Percentiles rank a stretch among this genome's conserved stretches.
Conservation (phyloP, 2,797 vertebrate species). For the Austrolebias charrua region DNA sequence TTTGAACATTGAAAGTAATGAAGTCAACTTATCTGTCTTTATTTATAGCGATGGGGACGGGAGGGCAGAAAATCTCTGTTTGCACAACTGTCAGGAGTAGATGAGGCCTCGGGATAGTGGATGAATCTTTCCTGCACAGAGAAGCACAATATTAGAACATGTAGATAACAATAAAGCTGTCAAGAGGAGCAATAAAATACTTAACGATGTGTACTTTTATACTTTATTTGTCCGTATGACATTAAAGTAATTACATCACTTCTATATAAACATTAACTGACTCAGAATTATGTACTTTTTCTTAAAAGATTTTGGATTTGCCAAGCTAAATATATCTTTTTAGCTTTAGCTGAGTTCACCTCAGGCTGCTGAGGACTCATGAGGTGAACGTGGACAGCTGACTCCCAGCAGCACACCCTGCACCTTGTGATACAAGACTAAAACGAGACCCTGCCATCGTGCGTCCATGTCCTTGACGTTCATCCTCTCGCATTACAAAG, state of each 20-base stretch:
- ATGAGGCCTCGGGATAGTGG: conserved; percentile 3
- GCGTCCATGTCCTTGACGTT: background rate
- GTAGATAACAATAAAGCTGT: background rate
- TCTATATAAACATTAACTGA: background rate
- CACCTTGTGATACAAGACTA: conserved; percentile 53
- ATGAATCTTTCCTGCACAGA: conserved; percentile 7
- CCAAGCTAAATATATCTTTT: background rate
- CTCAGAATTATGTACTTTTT: background rate
- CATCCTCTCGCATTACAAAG: conserved; percentile 46
- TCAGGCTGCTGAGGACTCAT: conserved; percentile 4
- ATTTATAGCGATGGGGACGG: too few relatives aligned
- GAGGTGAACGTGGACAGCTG: conserved; percentile 11
- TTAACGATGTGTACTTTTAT: too few relatives aligned
- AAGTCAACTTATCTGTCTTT: too few relatives aligned
- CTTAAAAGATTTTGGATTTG: too few relatives aligned
- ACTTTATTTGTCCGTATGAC: too few relatives aligned
- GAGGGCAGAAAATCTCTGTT: too few relatives aligned
- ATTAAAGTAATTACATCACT: background rate
- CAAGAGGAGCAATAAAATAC: background rate
- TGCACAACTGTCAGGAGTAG: too few relatives aligned
- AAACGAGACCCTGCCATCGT: conserved; percentile 39
- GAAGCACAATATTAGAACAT: background rate
- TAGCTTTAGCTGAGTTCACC: background rate
- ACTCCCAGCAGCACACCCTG: conserved; percentile 29
- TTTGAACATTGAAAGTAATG: too few relatives aligned